These are phyloP conservation scores for Sebastes melanostomus DNA, from an alignment of 2,797 vertebrate genomes.

Conservation along the genomic window DNA sequence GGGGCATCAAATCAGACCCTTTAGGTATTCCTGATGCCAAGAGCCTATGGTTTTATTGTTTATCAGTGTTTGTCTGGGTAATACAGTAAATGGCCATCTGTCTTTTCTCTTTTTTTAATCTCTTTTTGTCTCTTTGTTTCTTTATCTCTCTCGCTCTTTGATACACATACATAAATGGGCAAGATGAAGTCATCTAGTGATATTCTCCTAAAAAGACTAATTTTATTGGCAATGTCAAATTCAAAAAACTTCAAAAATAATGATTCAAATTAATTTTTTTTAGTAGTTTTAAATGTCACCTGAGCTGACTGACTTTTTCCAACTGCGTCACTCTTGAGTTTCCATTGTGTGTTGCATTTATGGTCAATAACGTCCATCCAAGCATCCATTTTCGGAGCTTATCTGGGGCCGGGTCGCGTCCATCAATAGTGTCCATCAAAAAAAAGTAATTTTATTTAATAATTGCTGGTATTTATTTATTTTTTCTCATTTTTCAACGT, in stretches of 20 bases:
- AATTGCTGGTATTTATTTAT: neutral
- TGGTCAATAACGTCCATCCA: neutral
- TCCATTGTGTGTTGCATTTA: neutral
- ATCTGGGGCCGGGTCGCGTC: too few species aligned
- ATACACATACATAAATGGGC: neutral
- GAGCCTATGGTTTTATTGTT: slow-evolving; percentile 60
- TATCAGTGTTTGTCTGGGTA: slow-evolving; percentile 24
- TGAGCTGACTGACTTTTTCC: neutral
- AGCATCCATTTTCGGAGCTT: neutral
- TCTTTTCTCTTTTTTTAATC: neutral
- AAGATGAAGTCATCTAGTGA: neutral
- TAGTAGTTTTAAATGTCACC: neutral
- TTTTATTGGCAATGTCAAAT: neutral
- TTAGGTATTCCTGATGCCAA: slow-evolving; percentile 49
- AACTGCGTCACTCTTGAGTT: neutral
- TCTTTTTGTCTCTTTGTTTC: slow-evolving; percentile 32
- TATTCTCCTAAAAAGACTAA: neutral
- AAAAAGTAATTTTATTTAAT: neutral
- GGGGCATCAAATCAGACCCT: slow-evolving; percentile 53
- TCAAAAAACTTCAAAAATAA: neutral
- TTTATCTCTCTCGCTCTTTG: slow-evolving; percentile 3
- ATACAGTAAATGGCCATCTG: slow-evolving; percentile 48
- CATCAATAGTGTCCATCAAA: neutral
- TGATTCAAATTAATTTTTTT: neutral
- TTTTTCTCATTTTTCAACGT: too few species aligned